These are phyloP conservation scores for Nyctalus aviator DNA, from an alignment of 2,797 vertebrate species.

Conservation along the genomic window DNA sequence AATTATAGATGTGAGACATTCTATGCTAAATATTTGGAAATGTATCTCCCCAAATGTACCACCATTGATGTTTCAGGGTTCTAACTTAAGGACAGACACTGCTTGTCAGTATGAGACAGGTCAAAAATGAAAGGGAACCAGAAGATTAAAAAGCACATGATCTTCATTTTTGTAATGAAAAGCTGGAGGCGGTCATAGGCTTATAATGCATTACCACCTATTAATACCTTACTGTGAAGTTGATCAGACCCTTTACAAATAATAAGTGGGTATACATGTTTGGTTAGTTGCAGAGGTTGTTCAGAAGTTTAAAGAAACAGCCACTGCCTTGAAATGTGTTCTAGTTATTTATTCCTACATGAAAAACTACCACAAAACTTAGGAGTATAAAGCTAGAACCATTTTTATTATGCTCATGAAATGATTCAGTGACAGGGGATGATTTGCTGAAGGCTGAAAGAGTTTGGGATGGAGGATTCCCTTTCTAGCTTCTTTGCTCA, in stretches of 20 bases:
- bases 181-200: not conserved
- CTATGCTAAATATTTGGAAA: slow-evolving; percentile 54
- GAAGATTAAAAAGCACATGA: not conserved
- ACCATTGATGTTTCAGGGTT: not conserved
- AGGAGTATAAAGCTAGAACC: not conserved
- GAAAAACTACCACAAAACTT: not conserved
- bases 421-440: not conserved
- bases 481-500: not conserved
- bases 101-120: not conserved
- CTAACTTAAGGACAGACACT: not conserved
- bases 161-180: not conserved
- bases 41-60: not conserved
- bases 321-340: not conserved
- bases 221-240: not conserved
- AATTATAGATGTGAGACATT: not conserved
- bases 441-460: not conserved
- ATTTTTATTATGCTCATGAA: slow-evolving; percentile 1
- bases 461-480: not conserved
- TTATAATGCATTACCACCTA: not conserved
- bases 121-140: not conserved
- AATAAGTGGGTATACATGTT: not conserved
- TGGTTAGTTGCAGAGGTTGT: not conserved
- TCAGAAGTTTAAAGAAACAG: slow-evolving; percentile 9
- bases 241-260: slow-evolving; percentile 10
- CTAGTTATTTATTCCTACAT: not conserved